phyloP scores from a whole-genome alignment of 2,888 invertebrate species.

The Apotomis turbidana region DNA sequence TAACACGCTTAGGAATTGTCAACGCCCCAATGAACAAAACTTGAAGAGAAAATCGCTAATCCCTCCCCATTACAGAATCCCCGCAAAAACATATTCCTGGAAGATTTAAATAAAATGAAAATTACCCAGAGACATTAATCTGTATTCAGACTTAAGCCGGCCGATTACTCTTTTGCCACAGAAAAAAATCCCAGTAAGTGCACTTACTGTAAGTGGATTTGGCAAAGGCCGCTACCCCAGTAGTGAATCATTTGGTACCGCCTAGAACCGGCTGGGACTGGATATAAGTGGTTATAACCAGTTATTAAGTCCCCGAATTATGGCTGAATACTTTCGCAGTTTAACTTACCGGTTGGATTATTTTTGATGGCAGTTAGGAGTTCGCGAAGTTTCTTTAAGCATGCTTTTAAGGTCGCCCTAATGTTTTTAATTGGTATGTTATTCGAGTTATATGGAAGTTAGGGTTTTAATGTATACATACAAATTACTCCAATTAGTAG shows the following conservation, averaged over 20 bases:
- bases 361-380: slow-evolving; percentile 36
- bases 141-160: slow-evolving; percentile 52
- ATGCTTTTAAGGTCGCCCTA: background rate
- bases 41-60: background rate
- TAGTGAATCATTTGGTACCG: slow-evolving; percentile 38
- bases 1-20: background rate
- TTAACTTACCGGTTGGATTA: slow-evolving; percentile 28
- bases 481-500: too few species aligned
- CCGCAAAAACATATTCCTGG: slow-evolving; percentile 15
- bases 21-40: background rate
- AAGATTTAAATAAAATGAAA: slow-evolving; percentile 48
- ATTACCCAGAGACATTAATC: slow-evolving; percentile 51
- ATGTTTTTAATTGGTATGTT: background rate
- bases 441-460: background rate
- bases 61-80: background rate
- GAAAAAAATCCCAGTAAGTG: slow-evolving; percentile 53
- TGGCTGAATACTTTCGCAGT: slow-evolving; percentile 38
- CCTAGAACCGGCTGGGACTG: slow-evolving; percentile 32
- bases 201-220: slow-evolving; percentile 65
- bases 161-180: slow-evolving; percentile 55
- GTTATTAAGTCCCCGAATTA: slow-evolving; percentile 39
- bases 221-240: slow-evolving; percentile 50
- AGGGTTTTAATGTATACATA: background rate
- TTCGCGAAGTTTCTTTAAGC: slow-evolving; percentile 11
- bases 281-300: slow-evolving; percentile 38